phyloP scores from a whole-genome alignment of 2,797 vertebrate species.

The Pangasius sanitwongsei region DNA sequence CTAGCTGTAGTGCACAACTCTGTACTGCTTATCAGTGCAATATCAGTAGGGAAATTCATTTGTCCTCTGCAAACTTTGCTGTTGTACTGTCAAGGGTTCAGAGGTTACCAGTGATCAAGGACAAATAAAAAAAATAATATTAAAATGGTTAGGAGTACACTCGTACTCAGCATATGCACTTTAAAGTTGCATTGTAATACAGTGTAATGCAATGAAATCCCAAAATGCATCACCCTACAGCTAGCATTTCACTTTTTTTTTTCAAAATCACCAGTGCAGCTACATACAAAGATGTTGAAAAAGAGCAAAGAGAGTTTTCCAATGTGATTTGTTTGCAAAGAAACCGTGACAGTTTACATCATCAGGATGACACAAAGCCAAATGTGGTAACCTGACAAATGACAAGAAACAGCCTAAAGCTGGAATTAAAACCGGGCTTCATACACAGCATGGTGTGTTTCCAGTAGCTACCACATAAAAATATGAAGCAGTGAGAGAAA shows the following conservation, averaged over 20 bases:
- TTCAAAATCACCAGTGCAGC: neutral
- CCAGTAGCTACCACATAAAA: neutral
- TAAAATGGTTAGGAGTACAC: neutral
- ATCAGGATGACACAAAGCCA: neutral
- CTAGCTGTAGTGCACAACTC: neutral
- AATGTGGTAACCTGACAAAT: neutral
- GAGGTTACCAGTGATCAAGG: neutral
- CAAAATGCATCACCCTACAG: neutral
- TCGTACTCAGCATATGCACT: neutral
- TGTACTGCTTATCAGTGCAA: neutral
- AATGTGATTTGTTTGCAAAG: neutral
- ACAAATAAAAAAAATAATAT: neutral
- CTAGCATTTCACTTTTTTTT: neutral
- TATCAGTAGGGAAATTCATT: too few species aligned
- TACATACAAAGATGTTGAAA: neutral
- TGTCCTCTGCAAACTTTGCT: constrained; percentile 3
- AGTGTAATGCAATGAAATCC: neutral
- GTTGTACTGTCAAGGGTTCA: neutral
- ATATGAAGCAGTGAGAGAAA: neutral
- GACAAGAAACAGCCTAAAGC: neutral
- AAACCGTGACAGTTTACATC: neutral
- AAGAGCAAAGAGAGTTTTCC: neutral
- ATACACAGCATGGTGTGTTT: neutral
- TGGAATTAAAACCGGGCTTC: neutral
- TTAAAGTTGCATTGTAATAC: neutral